A percentile compares a stretch with the other conserved stretches of the same genome.
phyloP scores from a whole-genome alignment of 2,797 vertebrate species.

The Diplodus sargus region DNA sequence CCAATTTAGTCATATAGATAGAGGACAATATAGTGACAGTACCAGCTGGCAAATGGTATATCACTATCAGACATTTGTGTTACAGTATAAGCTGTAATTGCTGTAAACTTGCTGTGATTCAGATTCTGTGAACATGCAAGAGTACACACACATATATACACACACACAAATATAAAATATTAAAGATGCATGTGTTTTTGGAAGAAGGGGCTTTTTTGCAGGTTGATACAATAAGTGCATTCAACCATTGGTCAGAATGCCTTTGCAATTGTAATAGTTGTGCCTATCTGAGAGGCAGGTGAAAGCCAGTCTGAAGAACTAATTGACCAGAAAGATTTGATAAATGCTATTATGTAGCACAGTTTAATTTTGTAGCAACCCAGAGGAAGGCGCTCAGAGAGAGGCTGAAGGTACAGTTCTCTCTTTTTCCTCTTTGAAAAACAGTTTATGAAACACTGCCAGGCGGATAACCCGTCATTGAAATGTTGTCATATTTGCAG shows the following conservation, averaged over 20 bases:
- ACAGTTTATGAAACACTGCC: background rate
- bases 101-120: background rate
- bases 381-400: background rate
- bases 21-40: background rate
- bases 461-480: background rate
- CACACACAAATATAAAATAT: background rate
- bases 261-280: background rate
- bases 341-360: background rate
- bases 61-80: background rate
- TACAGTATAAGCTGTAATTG: background rate
- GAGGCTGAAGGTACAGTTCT: background rate
- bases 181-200: background rate
- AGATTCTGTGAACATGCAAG: too few relatives aligned
- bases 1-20: background rate
- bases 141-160: too few relatives aligned
- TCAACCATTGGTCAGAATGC: slow-evolving; percentile 8
- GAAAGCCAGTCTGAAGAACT: slow-evolving; percentile 27
- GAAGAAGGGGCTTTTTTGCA: background rate
- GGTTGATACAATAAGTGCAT: slow-evolving; percentile 23
- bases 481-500: background rate
- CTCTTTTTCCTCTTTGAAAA: background rate
- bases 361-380: background rate
- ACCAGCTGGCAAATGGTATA: background rate
- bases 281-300: slow-evolving; percentile 42
- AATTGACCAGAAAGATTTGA: slow-evolving; percentile 37